Evolutionary conservation across 2,113 vertebrate species (phyloP).

Genomic region (Ardeotis arabs): DNA sequence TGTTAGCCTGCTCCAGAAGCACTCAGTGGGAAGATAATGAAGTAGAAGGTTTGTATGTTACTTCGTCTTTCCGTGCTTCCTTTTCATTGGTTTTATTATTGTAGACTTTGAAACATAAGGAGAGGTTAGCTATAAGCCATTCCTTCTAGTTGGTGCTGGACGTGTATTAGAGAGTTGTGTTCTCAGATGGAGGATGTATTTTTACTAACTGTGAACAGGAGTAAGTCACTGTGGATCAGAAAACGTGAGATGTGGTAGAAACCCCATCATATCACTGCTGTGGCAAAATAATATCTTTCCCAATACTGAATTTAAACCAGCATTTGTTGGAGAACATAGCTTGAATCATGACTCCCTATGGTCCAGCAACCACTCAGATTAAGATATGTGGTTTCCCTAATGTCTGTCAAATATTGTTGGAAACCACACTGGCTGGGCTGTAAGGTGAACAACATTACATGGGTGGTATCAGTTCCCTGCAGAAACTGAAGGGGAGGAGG

Average conservation of each 20-base stretch:
- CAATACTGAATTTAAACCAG: not conserved
- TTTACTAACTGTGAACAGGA: slow-evolving; percentile 32
- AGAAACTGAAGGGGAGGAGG: not conserved
- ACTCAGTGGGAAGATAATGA: slow-evolving; percentile 30
- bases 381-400: slow-evolving; percentile 42
- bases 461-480: slow-evolving; percentile 50
- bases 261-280: not conserved
- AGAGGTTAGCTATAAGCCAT: not conserved
- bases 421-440: not conserved
- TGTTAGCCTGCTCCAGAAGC: not conserved
- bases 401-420: slow-evolving; percentile 40
- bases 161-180: not conserved
- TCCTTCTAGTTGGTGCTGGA: not conserved
- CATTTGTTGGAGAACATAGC: not conserved
- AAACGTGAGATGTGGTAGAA: not conserved
- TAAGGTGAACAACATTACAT: slow-evolving; percentile 44
- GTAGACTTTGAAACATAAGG: slow-evolving; percentile 24
- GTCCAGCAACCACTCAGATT: slow-evolving; percentile 24
- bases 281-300: slow-evolving; percentile 10
- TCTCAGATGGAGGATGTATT: slow-evolving; percentile 10
- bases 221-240: not conserved
- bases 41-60: slow-evolving; percentile 17
- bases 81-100: slow-evolving; percentile 4
- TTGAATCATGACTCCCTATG: slow-evolving; percentile 12
- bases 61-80: not conserved